Evolutionary conservation across 2,113 vertebrate genomes (phyloP).

Genomic region (Rhea americana): DNA sequence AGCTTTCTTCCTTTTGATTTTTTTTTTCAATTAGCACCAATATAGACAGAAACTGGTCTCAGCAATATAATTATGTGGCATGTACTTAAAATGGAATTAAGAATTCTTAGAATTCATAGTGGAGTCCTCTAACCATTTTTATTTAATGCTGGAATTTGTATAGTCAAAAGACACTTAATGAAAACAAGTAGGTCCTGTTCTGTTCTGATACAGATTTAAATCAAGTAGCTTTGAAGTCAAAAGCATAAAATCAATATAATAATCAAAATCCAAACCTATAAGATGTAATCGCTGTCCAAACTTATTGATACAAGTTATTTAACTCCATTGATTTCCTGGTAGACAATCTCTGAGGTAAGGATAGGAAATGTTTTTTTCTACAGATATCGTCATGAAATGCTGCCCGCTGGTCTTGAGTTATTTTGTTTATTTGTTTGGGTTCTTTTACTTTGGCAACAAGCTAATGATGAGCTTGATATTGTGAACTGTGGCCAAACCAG

Average conservation of each 20-base stretch:
- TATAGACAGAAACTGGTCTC: background rate
- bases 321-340: background rate
- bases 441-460: background rate
- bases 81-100: background rate
- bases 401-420: background rate
- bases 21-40: background rate
- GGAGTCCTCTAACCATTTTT: background rate
- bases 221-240: slow-evolving; percentile 18
- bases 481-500: background rate
- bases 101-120: background rate
- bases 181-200: slow-evolving; percentile 6
- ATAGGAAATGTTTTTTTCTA: background rate
- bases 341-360: background rate
- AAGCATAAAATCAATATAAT: slow-evolving; percentile 30
- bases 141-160: background rate
- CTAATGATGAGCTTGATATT: background rate
- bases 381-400: background rate
- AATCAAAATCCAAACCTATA: slow-evolving; percentile 32
- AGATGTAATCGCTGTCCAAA: slow-evolving; percentile 1
- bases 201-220: slow-evolving; percentile 5
- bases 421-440: too few species aligned
- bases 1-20: background rate
- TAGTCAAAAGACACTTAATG: background rate
- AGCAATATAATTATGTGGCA: background rate
- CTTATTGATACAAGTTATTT: background rate